A percentile compares a stretch with the other conserved stretches of the same genome.
phyloP scores from a whole-genome alignment of 1,140 invertebrate species.

The Hylyphantes graminicola region DNA sequence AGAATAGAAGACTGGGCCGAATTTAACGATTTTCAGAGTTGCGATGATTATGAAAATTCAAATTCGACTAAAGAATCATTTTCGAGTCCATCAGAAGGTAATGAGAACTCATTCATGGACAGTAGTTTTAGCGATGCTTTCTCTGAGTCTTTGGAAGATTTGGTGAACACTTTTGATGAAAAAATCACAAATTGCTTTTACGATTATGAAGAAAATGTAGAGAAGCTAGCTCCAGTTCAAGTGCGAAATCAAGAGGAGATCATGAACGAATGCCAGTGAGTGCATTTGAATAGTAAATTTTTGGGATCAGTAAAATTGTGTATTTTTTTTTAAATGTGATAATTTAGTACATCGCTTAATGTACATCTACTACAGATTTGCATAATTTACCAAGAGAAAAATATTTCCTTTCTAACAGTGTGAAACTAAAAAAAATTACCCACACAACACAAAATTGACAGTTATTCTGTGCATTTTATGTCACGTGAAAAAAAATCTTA shows the following conservation, averaged over 20 bases:
- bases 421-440: too few relatives aligned
- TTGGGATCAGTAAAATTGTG: too few relatives aligned
- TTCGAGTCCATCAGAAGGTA: constrained; percentile 49
- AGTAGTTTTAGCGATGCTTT: constrained; percentile 67
- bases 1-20: constrained; percentile 86
- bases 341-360: too few relatives aligned
- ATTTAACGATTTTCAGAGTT: constrained; percentile 71
- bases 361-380: too few relatives aligned
- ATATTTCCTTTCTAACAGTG: too few relatives aligned
- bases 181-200: constrained; percentile 99
- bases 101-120: constrained; percentile 59
- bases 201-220: constrained; percentile 96
- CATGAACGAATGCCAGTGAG: constrained; percentile 99
- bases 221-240: constrained; percentile 97
- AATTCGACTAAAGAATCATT: constrained; percentile 68
- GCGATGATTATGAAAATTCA: constrained; percentile 73
- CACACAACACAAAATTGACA: too few relatives aligned
- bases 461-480: too few relatives aligned
- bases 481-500: too few relatives aligned
- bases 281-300: neutral
- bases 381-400: too few relatives aligned
- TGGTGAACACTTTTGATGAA: constrained; percentile 99
- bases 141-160: constrained; percentile 95
- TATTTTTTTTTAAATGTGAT: too few relatives aligned
- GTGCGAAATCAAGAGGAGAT: constrained; percentile 98